Base-by-base conservation (phyloP, 2,888 invertebrate genomes). In the Coelopa pilipes region DNA sequence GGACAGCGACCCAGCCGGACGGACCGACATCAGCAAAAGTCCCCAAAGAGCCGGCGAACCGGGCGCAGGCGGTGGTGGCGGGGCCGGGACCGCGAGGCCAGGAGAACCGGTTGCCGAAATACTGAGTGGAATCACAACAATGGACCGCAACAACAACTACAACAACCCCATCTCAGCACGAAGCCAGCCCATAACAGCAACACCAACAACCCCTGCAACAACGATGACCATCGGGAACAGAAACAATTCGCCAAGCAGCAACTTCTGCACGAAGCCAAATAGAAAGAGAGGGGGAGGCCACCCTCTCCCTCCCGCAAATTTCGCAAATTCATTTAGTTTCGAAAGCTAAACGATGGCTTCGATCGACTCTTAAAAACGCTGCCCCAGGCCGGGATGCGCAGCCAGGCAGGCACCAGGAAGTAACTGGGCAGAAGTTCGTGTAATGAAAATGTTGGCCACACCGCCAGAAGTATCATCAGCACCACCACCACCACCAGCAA, bases 51-150 rank as follows among this genome's bases (percentile, higher is more conserved):
- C 4, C 21, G 50, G 5, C 24, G 49, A n/a, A n/a, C 19, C 19
- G 50, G 24, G 1, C 12, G 50, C 21, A 53, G 24, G 34, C 7
- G 34, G 34, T n/a, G n/a, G n/a, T n/a, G n/a, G n/a, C 45, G n/a
- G 17, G n/a, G 67, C 24, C 15, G 2, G 10, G 45, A 34, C 67
- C 53, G 55, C 67, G 67, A 45, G 69, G 21, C 50, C 50, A 62
- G 62, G 7, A 50, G 59, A 59, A 17, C 45, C 47, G 59, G 17
- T 70, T 62, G 47, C 57, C 57, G 5, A 55, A 66, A 72, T 72
- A 17, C 46, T 15, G 46, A 53, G 55, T 50, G 24, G 66, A 72
- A 72, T 72, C 66, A 72, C 72, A 72, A 55, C 65, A 59, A 66
- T 19, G 34, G 34, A 34, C 34, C 7, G 7, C 71, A 63, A 24